Evolutionary conservation across 2,113 vertebrate genomes (phyloP).

Genomic region (Bothrops jararaca): DNA sequence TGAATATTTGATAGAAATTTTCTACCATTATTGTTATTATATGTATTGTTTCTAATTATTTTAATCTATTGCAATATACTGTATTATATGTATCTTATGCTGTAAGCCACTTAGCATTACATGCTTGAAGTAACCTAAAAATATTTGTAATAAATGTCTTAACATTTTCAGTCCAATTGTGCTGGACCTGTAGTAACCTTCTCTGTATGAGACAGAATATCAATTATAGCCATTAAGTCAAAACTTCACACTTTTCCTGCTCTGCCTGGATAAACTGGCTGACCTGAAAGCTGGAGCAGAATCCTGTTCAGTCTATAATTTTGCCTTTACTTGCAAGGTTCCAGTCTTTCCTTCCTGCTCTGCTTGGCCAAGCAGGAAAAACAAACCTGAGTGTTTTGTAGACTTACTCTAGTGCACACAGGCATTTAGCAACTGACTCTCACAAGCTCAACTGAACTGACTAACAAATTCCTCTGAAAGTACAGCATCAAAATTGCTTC

Average conservation of each 20-base stretch:
- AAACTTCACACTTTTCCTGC: neutral
- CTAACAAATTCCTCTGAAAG: neutral
- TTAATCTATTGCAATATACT: neutral
- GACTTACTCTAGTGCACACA: neutral
- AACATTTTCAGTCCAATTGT: neutral
- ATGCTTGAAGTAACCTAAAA: neutral
- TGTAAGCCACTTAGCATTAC: neutral
- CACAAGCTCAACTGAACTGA: neutral
- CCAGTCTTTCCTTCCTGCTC: neutral
- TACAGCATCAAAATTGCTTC: neutral
- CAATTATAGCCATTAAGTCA: neutral
- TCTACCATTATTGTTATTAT: neutral
- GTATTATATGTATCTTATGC: neutral
- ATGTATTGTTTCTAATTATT: neutral
- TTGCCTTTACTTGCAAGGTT: neutral
- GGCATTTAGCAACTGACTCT: neutral
- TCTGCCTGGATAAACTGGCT: neutral
- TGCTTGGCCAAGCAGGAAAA: neutral
- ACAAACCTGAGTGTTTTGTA: neutral
- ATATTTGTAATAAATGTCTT: neutral
- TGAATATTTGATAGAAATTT: neutral
- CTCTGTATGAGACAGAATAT: too few relatives aligned
- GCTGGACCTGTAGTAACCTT: too few relatives aligned
- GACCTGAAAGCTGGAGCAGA: neutral
- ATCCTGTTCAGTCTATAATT: neutral